A percentile compares a stretch with the other conserved stretches of the same genome.
Evolutionary conservation across 2,888 invertebrate genomes (phyloP).

Genomic region (Tenthredo distinguenda): DNA sequence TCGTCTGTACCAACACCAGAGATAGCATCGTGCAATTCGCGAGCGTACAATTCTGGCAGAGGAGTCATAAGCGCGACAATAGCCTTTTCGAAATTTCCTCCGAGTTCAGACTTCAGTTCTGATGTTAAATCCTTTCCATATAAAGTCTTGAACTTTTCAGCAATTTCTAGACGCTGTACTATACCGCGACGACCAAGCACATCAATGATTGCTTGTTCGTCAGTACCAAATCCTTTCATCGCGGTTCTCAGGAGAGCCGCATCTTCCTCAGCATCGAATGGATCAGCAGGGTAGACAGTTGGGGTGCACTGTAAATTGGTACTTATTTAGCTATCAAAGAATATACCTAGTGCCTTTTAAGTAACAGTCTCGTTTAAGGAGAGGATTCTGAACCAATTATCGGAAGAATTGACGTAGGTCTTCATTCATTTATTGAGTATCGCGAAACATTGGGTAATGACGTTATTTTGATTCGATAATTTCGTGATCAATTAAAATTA

Average conservation of each 20-base stretch:
- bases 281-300: conserved; percentile 87
- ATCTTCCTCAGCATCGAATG: conserved; percentile 89
- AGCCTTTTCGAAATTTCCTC: conserved; percentile 92
- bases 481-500: not conserved
- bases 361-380: not conserved
- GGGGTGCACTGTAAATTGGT: conserved; percentile 83
- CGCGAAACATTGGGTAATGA: not conserved
- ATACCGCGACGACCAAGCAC: conserved; percentile 91
- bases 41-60: conserved; percentile 90
- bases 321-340: not conserved
- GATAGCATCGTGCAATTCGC: conserved; percentile 91
- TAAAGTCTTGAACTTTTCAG: conserved; percentile 89
- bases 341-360: not conserved
- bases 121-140: conserved; percentile 93
- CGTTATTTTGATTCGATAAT: not conserved
- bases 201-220: conserved; percentile 93
- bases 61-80: conserved; percentile 92
- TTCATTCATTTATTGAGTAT: not conserved
- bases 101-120: conserved; percentile 93
- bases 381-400: not conserved
- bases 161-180: conserved; percentile 91
- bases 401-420: not conserved
- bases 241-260: conserved; percentile 91
- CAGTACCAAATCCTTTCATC: conserved; percentile 96
- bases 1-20: conserved; percentile 84